A percentile compares a stretch with the other conserved stretches of the same genome.
These are phyloP conservation scores for Emmelina monodactyla DNA, from an alignment of 2,888 invertebrate species.

Conservation along the genomic window DNA sequence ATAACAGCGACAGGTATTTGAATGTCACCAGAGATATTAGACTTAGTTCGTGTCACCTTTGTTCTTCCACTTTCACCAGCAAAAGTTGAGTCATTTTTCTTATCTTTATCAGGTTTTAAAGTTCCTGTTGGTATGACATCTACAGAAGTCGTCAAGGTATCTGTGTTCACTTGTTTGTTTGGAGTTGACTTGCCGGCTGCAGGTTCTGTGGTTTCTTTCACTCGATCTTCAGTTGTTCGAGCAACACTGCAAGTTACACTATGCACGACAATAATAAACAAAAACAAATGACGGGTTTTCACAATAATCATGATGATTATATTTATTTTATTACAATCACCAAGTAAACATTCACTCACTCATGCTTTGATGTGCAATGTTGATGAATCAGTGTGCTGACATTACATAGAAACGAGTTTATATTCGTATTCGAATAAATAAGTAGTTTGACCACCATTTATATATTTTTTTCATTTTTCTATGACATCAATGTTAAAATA, in stretches of 20 bases:
- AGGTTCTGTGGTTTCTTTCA: neutral
- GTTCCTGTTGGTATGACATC: neutral
- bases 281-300: conserved; percentile 9
- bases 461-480: neutral
- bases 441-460: conserved; percentile 1
- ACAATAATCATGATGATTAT: neutral
- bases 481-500: neutral
- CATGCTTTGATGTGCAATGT: conserved; percentile 1
- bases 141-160: neutral
- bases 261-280: conserved; percentile 13
- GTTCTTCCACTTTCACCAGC: no score
- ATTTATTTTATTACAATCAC: neutral
- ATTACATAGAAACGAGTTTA: conserved; percentile 1
- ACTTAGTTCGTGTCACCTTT: no score
- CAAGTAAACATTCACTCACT: neutral
- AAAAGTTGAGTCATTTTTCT: neutral
- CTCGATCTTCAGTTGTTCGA: no score
- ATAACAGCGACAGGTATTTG: conserved; percentile 22
- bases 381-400: neutral
- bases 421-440: conserved; percentile 1
- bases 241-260: conserved; percentile 19
- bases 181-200: neutral
- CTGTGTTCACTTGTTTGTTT: neutral
- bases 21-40: conserved; percentile 10
- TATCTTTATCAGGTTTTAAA: neutral